phyloP scores from a whole-genome alignment of 2,888 invertebrate species.

The Atrina japonica region DNA sequence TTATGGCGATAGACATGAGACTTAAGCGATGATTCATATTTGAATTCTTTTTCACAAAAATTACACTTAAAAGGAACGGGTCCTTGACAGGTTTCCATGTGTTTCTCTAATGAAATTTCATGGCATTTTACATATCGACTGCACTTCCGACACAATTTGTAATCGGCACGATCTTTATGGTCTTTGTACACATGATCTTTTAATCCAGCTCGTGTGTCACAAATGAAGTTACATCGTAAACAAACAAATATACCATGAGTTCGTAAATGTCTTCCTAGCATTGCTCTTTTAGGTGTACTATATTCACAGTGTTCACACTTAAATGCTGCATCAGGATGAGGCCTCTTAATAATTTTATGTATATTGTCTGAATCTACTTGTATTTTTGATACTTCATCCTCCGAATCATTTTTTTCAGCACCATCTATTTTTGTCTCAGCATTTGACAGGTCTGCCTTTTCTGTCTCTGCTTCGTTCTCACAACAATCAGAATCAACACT shows the following conservation, averaged over 20 bases:
- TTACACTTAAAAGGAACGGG: constrained; percentile 74
- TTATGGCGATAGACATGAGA: constrained; percentile 74
- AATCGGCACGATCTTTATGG: constrained; percentile 75
- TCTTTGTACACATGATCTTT: constrained; percentile 70
- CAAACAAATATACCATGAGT: constrained; percentile 76
- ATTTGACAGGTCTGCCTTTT: background rate
- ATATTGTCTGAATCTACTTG: constrained; percentile 1
- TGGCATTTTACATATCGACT: constrained; percentile 73
- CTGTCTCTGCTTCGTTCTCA: background rate
- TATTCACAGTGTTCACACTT: constrained; percentile 73
- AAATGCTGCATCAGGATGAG: constrained; percentile 26
- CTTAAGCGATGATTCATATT: constrained; percentile 75
- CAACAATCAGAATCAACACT: constrained; percentile 4
- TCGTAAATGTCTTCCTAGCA: constrained; percentile 75
- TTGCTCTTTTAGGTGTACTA: constrained; percentile 72
- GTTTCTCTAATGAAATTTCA: constrained; percentile 70
- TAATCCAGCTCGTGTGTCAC: constrained; percentile 65
- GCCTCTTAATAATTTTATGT: constrained; percentile 22
- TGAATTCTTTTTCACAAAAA: constrained; percentile 76
- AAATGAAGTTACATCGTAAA: constrained; percentile 71
- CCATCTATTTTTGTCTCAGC: constrained; percentile 1
- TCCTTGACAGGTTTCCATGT: constrained; percentile 74
- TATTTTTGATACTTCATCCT: constrained; percentile 8
- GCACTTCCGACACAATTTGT: constrained; percentile 77
- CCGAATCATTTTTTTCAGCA: background rate